phyloP scores from a whole-genome alignment of 2,797 vertebrate species.

The Eremophila alpestris region DNA sequence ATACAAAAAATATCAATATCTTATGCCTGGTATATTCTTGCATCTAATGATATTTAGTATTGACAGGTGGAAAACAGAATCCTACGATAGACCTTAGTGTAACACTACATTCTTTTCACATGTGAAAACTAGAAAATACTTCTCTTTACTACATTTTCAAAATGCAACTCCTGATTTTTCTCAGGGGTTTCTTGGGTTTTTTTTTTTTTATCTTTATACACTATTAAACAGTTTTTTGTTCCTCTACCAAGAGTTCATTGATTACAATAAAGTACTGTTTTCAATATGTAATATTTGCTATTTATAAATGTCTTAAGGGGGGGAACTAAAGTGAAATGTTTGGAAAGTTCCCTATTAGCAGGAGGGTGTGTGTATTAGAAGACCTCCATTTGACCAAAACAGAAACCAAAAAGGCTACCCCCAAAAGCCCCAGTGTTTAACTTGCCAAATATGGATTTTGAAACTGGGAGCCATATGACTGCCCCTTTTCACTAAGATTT shows the following conservation, averaged over 20 bases:
- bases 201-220: not conserved
- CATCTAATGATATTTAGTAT: not conserved
- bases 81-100: not conserved
- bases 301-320: not conserved
- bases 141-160: not conserved
- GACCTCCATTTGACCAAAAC: not conserved
- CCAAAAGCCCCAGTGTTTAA: accelerated
- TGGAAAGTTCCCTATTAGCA: not conserved
- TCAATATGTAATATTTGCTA: not conserved
- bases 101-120: not conserved
- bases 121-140: not conserved
- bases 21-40: not conserved
- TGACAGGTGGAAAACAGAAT: not conserved
- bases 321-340: not conserved
- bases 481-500: not conserved
- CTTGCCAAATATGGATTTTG: not conserved
- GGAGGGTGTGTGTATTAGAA: not conserved
- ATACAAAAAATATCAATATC: not conserved
- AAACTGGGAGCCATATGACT: not conserved
- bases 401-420: accelerated
- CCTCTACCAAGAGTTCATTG: not conserved
- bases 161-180: not conserved
- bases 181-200: accelerated
- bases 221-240: not conserved
- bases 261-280: not conserved